Conservation (phyloP, 35 echinoderm and acorn worm species). For the Ophioderma brevispina region DNA sequence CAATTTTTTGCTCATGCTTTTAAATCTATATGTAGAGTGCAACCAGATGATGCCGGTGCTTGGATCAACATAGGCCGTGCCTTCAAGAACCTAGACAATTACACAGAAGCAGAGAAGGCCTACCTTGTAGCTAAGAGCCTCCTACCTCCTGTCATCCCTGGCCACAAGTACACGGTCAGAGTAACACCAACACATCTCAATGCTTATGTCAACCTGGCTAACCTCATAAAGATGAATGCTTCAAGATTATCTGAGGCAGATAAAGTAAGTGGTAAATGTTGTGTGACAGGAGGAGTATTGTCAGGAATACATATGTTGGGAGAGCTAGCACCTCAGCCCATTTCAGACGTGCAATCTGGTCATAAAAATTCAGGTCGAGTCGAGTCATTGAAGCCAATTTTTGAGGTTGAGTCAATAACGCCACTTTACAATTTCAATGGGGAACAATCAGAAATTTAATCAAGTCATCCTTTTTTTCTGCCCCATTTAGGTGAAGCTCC, state of each 20-base stretch:
- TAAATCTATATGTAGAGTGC: conserved; percentile 59
- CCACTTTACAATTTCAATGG: too few species aligned
- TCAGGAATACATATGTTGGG: too few species aligned
- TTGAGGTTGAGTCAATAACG: too few species aligned
- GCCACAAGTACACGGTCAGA: conserved; percentile 40
- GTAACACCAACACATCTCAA: conserved; percentile 61
- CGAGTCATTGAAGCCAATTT: too few species aligned
- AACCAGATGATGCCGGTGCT: conserved; percentile 82
- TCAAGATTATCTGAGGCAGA: conserved; percentile 63
- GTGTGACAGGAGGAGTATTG: too few species aligned
- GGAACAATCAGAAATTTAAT: too few species aligned
- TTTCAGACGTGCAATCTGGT: too few species aligned
- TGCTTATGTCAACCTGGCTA: conserved; percentile 64
- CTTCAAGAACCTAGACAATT: conserved; percentile 41
- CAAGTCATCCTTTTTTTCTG: too few species aligned
- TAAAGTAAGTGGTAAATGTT: conserved; percentile 22
- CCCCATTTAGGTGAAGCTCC: too few species aligned
- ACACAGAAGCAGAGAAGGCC: conserved; percentile 43
- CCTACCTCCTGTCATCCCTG: conserved; percentile 61
- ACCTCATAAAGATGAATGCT: conserved; percentile 44
- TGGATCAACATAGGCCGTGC: conserved; percentile 80
- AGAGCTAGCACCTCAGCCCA: too few species aligned
- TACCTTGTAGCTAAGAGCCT: conserved; percentile 54
- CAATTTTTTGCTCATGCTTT: too few species aligned
- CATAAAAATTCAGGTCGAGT: too few species aligned